Conservation (phyloP, 1,140 invertebrate species). For the Ooceraea biroi region DNA sequence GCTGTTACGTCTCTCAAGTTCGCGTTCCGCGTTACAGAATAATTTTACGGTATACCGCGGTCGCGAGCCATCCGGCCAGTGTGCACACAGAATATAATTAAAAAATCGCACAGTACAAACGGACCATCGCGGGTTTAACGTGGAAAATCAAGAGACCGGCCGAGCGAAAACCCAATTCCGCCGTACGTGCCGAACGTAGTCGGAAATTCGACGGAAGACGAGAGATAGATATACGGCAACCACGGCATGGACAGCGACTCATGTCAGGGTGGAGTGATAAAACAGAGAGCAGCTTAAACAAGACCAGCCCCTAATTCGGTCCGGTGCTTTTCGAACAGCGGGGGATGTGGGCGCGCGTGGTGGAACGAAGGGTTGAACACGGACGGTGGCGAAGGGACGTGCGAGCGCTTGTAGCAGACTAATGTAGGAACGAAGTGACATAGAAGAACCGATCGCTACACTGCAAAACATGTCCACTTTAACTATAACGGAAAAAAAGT, state of each 20-base stretch:
- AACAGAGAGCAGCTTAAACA: slow-evolving; percentile 60
- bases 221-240: slow-evolving; percentile 23
- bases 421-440: slow-evolving; percentile 2
- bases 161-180: slow-evolving; percentile 35
- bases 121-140: slow-evolving; percentile 6
- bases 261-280: slow-evolving; percentile 54
- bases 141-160: slow-evolving; percentile 32
- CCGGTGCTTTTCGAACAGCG: slow-evolving; percentile 44
- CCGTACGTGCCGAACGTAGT: slow-evolving; percentile 15
- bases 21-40: too few relatives aligned
- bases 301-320: slow-evolving; percentile 42
- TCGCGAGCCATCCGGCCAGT: not conserved
- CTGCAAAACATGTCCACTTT: too few relatives aligned
- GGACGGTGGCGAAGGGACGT: slow-evolving; percentile 37
- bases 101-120: slow-evolving; percentile 23
- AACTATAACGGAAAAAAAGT: too few relatives aligned
- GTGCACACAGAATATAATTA: not conserved
- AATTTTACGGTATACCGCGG: too few relatives aligned
- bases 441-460: slow-evolving; percentile 17
- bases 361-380: slow-evolving; percentile 58
- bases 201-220: slow-evolving; percentile 51
- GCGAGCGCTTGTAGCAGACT: slow-evolving; percentile 30
- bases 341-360: slow-evolving; percentile 42
- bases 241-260: slow-evolving; percentile 31
- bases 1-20: too few relatives aligned